Evolutionary conservation across 2,888 invertebrate species (phyloP), one percentile per base, ranked within the genome.

Genomic region (Philonicus albiceps): DNA sequence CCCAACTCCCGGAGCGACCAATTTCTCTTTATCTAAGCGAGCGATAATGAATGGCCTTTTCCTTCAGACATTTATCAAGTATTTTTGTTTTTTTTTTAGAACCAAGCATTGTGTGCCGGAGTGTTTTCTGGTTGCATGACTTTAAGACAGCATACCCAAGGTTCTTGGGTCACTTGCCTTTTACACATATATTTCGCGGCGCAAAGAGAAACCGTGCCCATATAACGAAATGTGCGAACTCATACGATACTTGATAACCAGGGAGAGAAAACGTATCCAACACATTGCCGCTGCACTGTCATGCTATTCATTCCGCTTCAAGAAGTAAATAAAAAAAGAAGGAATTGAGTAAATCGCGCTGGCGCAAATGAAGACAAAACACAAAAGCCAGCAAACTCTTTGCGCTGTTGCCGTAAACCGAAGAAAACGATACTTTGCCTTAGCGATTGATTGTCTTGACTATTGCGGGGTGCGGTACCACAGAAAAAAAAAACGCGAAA

Each of bases 101-200:
- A n/a, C 16, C 11, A 64, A n/a, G 11, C 64, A 64, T 64, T 64
- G 64, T 64, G 64, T 64, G 64, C 2, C 64, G 64, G 11, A 64
- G 11, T 27, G 78, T 78, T 78, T 78, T 22, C 78, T 78, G 78
- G 30, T 49, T 49, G 78, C 78, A 78, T 78, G 78, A 78, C 78
- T 78, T 78, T 78, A 78, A n/a, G 64, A 22, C 64, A 3, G 30
- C 49, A 6, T 37, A 30, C 27, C 49, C 78, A 78, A 78, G 78
- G 78, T 78, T 78, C 78, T 78, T 78, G 78, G 78, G 78, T 78
- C 78, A 49, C 49, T 78, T 78, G 78, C 78, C 78, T 78, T 78
- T 78, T 78, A 49, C 78, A 78, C 78, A 78, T 78, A 78, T 49
- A 64, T 64, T 49, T n/a, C 8, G 16, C 40, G 16, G 43, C 5